Evolutionary conservation across 2,888 invertebrate genomes (phyloP).

Genomic region (Prenolepis imparis): DNA sequence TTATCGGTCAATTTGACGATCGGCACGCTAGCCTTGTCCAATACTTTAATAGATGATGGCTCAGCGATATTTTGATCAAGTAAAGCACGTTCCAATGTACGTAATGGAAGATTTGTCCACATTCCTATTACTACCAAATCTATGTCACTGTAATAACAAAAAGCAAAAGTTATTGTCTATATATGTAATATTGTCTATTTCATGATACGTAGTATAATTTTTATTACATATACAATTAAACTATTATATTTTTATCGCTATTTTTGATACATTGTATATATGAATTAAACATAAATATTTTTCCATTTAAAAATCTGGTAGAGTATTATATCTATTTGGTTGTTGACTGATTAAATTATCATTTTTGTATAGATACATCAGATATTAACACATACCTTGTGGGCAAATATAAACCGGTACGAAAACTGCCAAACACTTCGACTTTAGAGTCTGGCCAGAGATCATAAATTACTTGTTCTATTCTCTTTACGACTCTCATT

Average conservation of each 20-base stretch:
- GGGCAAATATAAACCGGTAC: constrained; percentile 98
- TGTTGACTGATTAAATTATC: neutral
- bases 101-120: constrained; percentile 96
- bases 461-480: constrained; percentile 94
- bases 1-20: constrained; percentile 98
- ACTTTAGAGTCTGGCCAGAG: constrained; percentile 98
- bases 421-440: constrained; percentile 99
- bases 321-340: neutral
- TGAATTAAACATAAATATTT: neutral
- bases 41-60: constrained; percentile 96
- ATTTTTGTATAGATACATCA: constrained; percentile 31
- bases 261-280: neutral
- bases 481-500: constrained; percentile 95
- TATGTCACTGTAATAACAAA: constrained; percentile 88
- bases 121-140: constrained; percentile 90
- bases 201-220: neutral
- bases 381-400: constrained; percentile 90
- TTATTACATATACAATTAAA: neutral
- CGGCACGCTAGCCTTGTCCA: constrained; percentile 99
- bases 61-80: constrained; percentile 96
- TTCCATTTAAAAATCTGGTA: neutral
- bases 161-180: neutral
- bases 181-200: no score
- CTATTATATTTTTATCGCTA: neutral
- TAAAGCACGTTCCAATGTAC: constrained; percentile 96